These are phyloP conservation scores for Neosilurus hyrtlii DNA, from an alignment of 2,797 vertebrate genomes.

Conservation along the genomic window DNA sequence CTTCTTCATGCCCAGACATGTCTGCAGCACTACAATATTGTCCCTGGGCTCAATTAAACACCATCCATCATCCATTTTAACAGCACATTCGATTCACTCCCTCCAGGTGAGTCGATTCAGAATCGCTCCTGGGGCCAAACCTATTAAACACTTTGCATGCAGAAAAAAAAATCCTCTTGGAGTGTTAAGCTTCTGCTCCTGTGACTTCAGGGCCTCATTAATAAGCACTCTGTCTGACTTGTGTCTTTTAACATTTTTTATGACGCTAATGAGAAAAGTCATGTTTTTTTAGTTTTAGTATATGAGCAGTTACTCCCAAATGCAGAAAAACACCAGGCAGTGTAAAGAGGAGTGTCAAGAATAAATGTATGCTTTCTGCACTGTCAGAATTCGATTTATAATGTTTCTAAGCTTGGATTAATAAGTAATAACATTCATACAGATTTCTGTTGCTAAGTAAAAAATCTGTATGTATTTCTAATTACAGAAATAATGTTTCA, in stretches of 20 bases:
- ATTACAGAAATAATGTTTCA: not conserved
- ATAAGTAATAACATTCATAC: not conserved
- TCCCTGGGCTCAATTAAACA: not conserved
- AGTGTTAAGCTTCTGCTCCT: not conserved
- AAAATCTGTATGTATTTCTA: not conserved
- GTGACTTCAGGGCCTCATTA: not conserved
- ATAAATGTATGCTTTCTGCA: not conserved
- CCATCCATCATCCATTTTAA: not conserved
- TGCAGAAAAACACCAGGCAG: not conserved
- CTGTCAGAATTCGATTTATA: slow-evolving; percentile 19
- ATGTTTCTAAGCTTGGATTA: not conserved
- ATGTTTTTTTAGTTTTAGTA: not conserved
- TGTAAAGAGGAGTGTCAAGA: not conserved
- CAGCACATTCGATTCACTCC: not conserved
- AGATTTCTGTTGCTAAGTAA: not conserved
- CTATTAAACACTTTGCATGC: not conserved
- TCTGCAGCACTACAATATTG: not conserved
- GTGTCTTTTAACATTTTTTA: slow-evolving; percentile 4
- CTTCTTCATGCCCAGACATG: too few relatives aligned
- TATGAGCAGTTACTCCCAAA: not conserved
- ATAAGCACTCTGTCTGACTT: not conserved
- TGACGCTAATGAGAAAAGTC: not conserved
- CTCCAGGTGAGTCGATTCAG: not conserved
- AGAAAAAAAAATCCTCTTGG: not conserved
- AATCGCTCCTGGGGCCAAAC: not conserved